Base-by-base conservation (phyloP, 2,888 invertebrate genomes). In the Microchrysa polita region DNA sequence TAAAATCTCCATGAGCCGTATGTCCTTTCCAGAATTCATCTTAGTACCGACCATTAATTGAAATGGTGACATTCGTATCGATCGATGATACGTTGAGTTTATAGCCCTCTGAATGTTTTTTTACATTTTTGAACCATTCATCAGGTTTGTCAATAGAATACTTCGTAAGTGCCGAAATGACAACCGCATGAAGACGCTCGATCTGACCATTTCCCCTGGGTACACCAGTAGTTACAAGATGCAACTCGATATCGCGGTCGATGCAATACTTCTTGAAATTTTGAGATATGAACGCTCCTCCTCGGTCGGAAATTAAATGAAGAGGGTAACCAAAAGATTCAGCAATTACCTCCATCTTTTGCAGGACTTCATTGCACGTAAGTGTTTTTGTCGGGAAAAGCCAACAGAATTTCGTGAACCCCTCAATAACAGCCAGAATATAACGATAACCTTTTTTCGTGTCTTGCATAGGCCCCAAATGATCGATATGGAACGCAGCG, bases 41-140 rank as follows among this genome's bases (percentile, higher is more conserved):
- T 12, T 52, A 4, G 52, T 52, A 5, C 14, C 52, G 10, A 52
- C 2, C 52, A 52, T 4, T 5, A 52, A 5, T 16, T 52, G 5
- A 52, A 52, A 52, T 52, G 52, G 52, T 12, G 52, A 5, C 2
- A 5, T 2, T 16, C 5, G 10, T 4, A 52, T 52, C 10, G 52
- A 34, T 2, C 27, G 27, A 2, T 34, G 27, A 34, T 5, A 34
- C 2, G 27, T 34, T 34, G 4, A 2, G 7, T 34, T 34, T 2
- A 34, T 34, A 7, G 2, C 2, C 7, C 7, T 2, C 7, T 34
- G 27, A 34, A 14, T 4, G 5, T 4, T 52, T 5, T n/a, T 4
- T 16, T 5, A 52, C 44, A 81, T 79, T 4, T 76, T 22, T 59
- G 79, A 78, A 1, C 74, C 77, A 60, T 77, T 78, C 1, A 14